These are phyloP conservation scores for Lipotes vexillifer DNA, from an alignment of 2,113 vertebrate genomes.

Conservation along the genomic window DNA sequence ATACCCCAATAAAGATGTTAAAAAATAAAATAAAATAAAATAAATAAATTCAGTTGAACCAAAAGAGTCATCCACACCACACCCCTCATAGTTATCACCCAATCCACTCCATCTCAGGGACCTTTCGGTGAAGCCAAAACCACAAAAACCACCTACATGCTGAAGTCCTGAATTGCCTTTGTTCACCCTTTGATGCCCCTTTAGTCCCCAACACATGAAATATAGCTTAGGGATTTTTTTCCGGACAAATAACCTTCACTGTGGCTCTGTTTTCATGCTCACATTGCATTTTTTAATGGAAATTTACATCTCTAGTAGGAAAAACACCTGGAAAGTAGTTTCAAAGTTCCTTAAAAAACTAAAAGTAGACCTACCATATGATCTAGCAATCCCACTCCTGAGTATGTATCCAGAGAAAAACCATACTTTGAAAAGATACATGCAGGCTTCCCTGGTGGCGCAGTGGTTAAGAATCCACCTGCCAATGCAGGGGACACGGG, in stretches of 20 bases:
- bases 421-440: too few relatives aligned
- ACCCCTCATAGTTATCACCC: neutral
- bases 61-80: neutral
- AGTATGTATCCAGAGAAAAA: neutral
- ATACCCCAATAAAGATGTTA: too few relatives aligned
- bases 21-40: too few relatives aligned
- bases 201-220: neutral
- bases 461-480: too few relatives aligned
- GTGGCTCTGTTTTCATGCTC: neutral
- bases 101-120: neutral
- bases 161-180: neutral
- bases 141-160: neutral
- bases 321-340: neutral
- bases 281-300: neutral
- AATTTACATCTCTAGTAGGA: neutral
- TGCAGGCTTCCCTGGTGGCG: too few relatives aligned
- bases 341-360: neutral
- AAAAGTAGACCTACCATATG: neutral
- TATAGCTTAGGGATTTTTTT: neutral
- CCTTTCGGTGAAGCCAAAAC: neutral
- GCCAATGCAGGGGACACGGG: too few relatives aligned
- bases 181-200: neutral
- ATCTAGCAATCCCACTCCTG: neutral
- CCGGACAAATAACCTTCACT: neutral
- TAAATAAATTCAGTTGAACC: neutral